A percentile compares a stretch with the other conserved stretches of the same genome.
These are phyloP conservation scores for Strigamia transsilvanica DNA, from an alignment of 2,888 invertebrate genomes.

Conservation along the genomic window DNA sequence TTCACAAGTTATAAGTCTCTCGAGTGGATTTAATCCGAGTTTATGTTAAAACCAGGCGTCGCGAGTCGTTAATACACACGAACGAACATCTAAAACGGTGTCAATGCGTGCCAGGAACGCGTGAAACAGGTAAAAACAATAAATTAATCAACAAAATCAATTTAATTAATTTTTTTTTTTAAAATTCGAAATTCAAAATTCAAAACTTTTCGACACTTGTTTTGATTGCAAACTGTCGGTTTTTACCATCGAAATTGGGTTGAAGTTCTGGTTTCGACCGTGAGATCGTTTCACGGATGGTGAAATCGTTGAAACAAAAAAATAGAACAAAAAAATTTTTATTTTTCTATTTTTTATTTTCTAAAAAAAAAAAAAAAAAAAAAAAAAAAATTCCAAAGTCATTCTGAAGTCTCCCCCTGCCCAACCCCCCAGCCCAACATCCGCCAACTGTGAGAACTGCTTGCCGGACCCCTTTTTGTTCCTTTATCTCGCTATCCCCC, in stretches of 20 bases:
- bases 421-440: too few species aligned
- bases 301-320: neutral
- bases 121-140: neutral
- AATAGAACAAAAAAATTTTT: neutral
- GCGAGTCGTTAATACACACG: neutral
- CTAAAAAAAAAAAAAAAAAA: too few species aligned
- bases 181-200: neutral
- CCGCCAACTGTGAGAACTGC: neutral
- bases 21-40: neutral
- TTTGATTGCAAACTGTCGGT: neutral
- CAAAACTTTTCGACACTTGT: neutral
- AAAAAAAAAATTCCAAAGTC: neutral
- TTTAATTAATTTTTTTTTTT: neutral
- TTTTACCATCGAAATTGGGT: neutral
- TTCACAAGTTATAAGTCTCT: neutral
- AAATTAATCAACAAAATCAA: too few species aligned
- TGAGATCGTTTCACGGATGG: conserved; percentile 8
- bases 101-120: neutral
- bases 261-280: neutral
- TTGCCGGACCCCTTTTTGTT: neutral
- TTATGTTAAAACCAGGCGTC: neutral
- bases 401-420: neutral
- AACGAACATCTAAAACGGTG: neutral
- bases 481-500: neutral
- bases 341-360: neutral